Evolutionary conservation across 1,140 invertebrate species (phyloP).

Genomic region (Drosophila mauritiana): DNA sequence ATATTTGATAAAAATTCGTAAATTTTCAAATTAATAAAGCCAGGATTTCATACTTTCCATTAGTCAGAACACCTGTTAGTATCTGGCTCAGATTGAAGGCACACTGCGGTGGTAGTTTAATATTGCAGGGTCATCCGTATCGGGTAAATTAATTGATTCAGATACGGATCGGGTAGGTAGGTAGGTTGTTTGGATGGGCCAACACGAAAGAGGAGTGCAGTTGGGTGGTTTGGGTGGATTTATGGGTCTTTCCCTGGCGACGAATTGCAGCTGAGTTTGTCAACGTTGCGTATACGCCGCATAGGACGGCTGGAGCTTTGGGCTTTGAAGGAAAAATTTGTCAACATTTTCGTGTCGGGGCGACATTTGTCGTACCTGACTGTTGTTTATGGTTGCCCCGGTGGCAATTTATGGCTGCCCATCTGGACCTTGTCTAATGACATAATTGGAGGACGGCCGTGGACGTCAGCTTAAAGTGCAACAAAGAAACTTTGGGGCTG

Average conservation of each 20-base stretch:
- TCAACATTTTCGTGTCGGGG: slow-evolving; percentile 68
- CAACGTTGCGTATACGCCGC: slow-evolving; percentile 49
- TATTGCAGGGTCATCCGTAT: slow-evolving; percentile 29
- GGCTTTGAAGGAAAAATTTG: slow-evolving; percentile 59
- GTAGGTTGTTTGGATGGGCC: not conserved
- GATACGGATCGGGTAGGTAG: slow-evolving; percentile 27
- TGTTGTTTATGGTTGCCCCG: slow-evolving; percentile 62
- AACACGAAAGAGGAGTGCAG: slow-evolving; percentile 5
- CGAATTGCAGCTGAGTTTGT: slow-evolving; percentile 50
- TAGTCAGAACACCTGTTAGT: slow-evolving; percentile 8
- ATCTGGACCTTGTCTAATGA: slow-evolving; percentile 62
- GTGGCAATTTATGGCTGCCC: slow-evolving; percentile 58
- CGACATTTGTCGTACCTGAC: slow-evolving; percentile 64
- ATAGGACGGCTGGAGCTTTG: slow-evolving; percentile 13
- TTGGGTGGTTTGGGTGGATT: slow-evolving; percentile 17
- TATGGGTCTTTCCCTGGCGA: slow-evolving; percentile 32
- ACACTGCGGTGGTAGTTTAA: slow-evolving; percentile 19
- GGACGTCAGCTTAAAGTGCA: slow-evolving; percentile 28
- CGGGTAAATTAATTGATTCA: slow-evolving; percentile 37
- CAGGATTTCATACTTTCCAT: not conserved
- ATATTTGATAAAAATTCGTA: slow-evolving; percentile 1
- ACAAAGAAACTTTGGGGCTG: slow-evolving; percentile 50
- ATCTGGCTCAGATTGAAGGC: slow-evolving; percentile 1
- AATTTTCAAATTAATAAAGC: slow-evolving; percentile 7
- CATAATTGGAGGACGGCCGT: slow-evolving; percentile 57